Base-by-base conservation (phyloP, 2,113 vertebrate species). In the Phylloscopus whistleri region DNA sequence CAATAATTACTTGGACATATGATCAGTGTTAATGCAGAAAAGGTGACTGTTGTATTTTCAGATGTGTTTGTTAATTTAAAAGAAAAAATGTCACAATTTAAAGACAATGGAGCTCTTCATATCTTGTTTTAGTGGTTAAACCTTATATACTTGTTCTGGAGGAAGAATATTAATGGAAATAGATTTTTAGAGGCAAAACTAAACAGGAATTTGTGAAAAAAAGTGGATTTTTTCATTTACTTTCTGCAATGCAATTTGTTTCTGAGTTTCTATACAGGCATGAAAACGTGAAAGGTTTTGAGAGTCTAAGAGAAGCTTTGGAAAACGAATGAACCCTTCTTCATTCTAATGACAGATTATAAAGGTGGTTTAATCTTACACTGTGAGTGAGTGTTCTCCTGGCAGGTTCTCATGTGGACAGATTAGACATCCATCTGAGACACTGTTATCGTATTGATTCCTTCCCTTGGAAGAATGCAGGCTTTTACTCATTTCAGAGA, bases 321-420 rank as follows among this genome's bases (percentile, higher is more conserved):
- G 79, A 95, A 67, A 94, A 86, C 17, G 26, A 95, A 90, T 78
- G 31, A 93, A 80, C 74, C 59, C 48, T 5, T 81, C 87, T 96
- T 93, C 83, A 74, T 84, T 90, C 93, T 94, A 95, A 96, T 94
- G 93, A 92, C 94, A 95, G 52, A 94, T 98, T 96, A 96, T 94
- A 90, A 94, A 95, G 94, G 89, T 93, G 94, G 96, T 97, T 98
- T 98, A 97, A 97, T 97, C 88, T 98, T 97, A 91, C 85, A 46
- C 37, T 88, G 83, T 60, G 69, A 96, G 95, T 87, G 93, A 97
- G 95, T 91, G 94, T 95, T 97, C 87, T 94, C 11, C 94, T 97
- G 97, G 96, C 96, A 97, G 90, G 79, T 95, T 97, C 97, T 97
- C 90, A 78, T 91, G 93, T 95, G 91, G 96, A 82, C 87, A 94